These are phyloP conservation scores for Anseranas semipalmata DNA, from an alignment of 2,113 vertebrate genomes.

Conservation along the genomic window DNA sequence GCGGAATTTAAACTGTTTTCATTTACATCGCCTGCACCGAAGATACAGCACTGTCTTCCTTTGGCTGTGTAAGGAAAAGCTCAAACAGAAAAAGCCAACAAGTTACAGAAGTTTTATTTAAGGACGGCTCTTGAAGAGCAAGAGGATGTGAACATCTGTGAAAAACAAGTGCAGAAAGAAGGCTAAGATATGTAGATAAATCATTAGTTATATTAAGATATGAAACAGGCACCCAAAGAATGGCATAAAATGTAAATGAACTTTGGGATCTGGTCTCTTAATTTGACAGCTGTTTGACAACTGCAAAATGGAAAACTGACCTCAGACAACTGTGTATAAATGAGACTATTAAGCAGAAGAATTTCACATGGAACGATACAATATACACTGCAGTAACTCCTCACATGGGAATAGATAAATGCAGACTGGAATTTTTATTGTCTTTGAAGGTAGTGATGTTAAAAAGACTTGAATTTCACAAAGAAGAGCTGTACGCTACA, in stretches of 20 bases:
- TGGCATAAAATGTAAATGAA: slow-evolving; percentile 78
- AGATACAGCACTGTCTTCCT: not conserved
- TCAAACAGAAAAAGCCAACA: not conserved
- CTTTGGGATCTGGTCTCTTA: slow-evolving; percentile 75
- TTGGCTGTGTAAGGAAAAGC: not conserved
- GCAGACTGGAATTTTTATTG: slow-evolving; percentile 76
- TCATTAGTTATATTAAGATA: slow-evolving; percentile 70
- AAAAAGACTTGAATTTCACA: slow-evolving; percentile 76
- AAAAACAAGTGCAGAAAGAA: slow-evolving; percentile 42
- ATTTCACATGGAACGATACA: slow-evolving; percentile 81
- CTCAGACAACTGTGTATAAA: slow-evolving; percentile 79
- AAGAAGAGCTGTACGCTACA: slow-evolving; percentile 66
- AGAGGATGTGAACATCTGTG: slow-evolving; percentile 51
- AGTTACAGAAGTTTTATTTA: slow-evolving; percentile 35
- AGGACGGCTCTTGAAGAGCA: slow-evolving; percentile 22
- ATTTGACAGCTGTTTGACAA: slow-evolving; percentile 83
- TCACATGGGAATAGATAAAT: slow-evolving; percentile 80
- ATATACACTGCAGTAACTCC: slow-evolving; percentile 74
- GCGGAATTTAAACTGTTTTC: not conserved
- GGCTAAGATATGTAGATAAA: slow-evolving; percentile 57
- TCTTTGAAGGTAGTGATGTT: slow-evolving; percentile 81
- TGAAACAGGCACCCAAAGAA: slow-evolving; percentile 66
- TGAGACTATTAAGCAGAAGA: slow-evolving; percentile 74
- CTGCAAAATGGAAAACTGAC: slow-evolving; percentile 80
- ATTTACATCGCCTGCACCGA: not conserved